Conservation (phyloP, 2,113 vertebrate species). For the Gymnocephalus cernua region DNA sequence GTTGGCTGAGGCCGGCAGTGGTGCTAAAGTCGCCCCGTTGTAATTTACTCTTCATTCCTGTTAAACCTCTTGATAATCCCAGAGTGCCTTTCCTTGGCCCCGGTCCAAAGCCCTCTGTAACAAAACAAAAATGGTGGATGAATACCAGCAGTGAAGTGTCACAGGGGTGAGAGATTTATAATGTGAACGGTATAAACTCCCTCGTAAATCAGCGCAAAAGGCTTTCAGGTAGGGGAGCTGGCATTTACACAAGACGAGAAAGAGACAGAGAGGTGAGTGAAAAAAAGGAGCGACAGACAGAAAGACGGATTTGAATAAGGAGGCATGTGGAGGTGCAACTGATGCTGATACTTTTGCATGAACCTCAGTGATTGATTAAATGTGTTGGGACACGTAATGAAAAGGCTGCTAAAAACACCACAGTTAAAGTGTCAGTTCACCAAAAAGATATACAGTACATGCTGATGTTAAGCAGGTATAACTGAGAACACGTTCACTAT, state of each 20-base stretch:
- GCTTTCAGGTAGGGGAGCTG: slow-evolving; percentile 84
- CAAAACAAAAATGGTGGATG: slow-evolving; percentile 88
- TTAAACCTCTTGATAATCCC: slow-evolving; percentile 84
- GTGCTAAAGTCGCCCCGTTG: slow-evolving; percentile 42
- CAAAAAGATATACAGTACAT: neutral
- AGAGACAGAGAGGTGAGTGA: neutral
- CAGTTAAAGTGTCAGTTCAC: slow-evolving; percentile 4
- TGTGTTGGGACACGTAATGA: neutral
- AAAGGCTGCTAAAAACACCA: neutral
- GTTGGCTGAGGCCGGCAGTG: slow-evolving; percentile 8
- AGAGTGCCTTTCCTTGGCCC: slow-evolving; percentile 89
- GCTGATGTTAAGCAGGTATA: neutral
- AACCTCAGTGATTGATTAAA: neutral
- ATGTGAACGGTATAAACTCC: slow-evolving; percentile 85
- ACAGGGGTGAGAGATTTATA: slow-evolving; percentile 90
- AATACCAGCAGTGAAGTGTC: slow-evolving; percentile 89
- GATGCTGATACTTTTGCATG: neutral
- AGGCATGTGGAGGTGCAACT: slow-evolving; percentile 24
- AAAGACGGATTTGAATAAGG: slow-evolving; percentile 45
- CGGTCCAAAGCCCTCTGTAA: slow-evolving; percentile 88
- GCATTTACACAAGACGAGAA: slow-evolving; percentile 82
- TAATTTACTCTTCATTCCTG: slow-evolving; percentile 81
- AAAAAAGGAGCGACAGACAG: slow-evolving; percentile 2
- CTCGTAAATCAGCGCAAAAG: slow-evolving; percentile 88
- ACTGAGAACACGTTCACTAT: neutral